phyloP scores from a whole-genome alignment of 2,113 vertebrate species.

The Ranitomeya variabilis region DNA sequence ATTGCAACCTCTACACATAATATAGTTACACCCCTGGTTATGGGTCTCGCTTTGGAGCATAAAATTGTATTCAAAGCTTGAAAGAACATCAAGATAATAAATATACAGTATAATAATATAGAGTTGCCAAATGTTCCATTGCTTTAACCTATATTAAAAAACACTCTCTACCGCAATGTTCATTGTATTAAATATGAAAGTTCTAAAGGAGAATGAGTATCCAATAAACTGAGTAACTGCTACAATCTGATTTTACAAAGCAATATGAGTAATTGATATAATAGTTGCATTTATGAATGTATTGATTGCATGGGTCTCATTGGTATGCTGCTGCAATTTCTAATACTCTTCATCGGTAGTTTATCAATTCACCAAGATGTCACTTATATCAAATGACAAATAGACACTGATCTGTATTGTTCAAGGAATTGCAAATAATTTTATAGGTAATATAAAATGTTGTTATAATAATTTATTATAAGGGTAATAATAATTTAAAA shows the following conservation, averaged over 20 bases:
- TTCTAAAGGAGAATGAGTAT: neutral
- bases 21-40: no score
- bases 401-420: neutral
- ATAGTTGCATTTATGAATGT: neutral
- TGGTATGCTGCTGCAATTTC: neutral
- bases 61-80: no score
- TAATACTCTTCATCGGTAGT: neutral
- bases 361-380: neutral
- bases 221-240: neutral
- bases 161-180: no score
- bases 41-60: no score
- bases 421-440: neutral
- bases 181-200: no score
- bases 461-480: no score
- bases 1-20: no score
- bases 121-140: no score
- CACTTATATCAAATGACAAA: neutral
- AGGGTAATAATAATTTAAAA: no score
- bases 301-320: neutral
- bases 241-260: neutral
- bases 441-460: neutral
- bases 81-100: no score
- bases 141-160: no score
- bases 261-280: neutral
- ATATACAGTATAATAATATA: no score